Evolutionary conservation across 2,113 vertebrate species (phyloP).

Genomic region (Telmatochromis sp.): DNA sequence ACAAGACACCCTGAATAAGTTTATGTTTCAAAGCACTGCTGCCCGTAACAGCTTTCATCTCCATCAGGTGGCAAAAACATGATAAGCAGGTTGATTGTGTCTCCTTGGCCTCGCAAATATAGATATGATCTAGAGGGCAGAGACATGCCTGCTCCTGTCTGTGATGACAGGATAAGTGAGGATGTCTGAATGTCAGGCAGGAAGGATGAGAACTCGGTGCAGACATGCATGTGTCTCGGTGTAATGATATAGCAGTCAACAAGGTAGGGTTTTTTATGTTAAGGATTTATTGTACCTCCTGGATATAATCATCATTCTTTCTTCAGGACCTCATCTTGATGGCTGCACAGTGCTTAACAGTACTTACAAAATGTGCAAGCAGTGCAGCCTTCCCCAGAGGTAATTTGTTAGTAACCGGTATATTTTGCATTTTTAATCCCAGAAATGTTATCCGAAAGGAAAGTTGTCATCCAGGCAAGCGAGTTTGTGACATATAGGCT

Average conservation of each 20-base stretch:
- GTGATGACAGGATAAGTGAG: slow-evolving; percentile 47
- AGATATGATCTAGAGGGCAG: slow-evolving; percentile 40
- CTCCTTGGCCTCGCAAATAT: neutral
- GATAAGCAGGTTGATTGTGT: slow-evolving; percentile 38
- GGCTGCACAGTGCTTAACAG: neutral
- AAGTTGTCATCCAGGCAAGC: slow-evolving; percentile 6
- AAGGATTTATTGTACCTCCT: neutral
- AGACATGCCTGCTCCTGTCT: neutral
- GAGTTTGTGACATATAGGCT: neutral
- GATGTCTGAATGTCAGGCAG: slow-evolving; percentile 29
- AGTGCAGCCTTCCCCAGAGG: neutral
- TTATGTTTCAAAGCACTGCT: neutral
- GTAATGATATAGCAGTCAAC: neutral
- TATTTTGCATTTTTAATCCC: slow-evolving; percentile 1
- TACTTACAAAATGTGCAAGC: neutral
- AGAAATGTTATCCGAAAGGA: neutral
- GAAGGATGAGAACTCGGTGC: neutral
- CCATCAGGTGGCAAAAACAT: slow-evolving; percentile 12
- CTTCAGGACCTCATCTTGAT: neutral
- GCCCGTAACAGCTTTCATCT: neutral
- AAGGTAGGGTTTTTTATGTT: neutral
- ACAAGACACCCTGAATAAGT: neutral
- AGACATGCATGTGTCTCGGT: neutral
- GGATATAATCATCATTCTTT: neutral
- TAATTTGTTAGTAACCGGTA: neutral